Conservation (phyloP, 2,113 vertebrate species). For the Pelmatolapia mariae region DNA sequence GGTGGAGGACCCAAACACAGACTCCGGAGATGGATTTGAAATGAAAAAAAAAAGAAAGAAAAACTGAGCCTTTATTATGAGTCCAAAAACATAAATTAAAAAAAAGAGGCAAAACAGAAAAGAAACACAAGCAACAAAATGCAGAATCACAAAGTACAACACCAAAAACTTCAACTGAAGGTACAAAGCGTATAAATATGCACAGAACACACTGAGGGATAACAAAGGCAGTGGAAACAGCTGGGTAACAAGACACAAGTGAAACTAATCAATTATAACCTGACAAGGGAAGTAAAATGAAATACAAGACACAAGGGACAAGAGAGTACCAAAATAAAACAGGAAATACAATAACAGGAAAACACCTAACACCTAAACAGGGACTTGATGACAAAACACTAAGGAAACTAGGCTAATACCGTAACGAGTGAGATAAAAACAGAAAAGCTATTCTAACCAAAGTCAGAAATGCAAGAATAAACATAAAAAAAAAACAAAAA, state of each 20-base stretch:
- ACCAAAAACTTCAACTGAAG: not conserved
- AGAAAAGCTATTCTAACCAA: not conserved
- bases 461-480: not conserved
- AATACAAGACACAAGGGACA: not conserved
- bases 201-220: not conserved
- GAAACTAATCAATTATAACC: not conserved
- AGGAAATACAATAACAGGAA: not conserved
- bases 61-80: not conserved
- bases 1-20: not conserved
- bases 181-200: not conserved
- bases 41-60: not conserved
- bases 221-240: not conserved
- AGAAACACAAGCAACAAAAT: not conserved
- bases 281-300: not conserved
- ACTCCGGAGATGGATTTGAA: not conserved
- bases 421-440: not conserved
- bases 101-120: not conserved
- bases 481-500: not conserved
- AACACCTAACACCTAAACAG: not conserved
- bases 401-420: not conserved
- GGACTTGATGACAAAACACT: not conserved
- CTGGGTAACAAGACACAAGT: not conserved
- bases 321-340: not conserved
- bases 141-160: not conserved
- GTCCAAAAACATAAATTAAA: not conserved